Evolutionary conservation across 2,888 invertebrate species (phyloP), one percentile per base, ranked within the genome.

Genomic region (Hypercompe scribonia): DNA sequence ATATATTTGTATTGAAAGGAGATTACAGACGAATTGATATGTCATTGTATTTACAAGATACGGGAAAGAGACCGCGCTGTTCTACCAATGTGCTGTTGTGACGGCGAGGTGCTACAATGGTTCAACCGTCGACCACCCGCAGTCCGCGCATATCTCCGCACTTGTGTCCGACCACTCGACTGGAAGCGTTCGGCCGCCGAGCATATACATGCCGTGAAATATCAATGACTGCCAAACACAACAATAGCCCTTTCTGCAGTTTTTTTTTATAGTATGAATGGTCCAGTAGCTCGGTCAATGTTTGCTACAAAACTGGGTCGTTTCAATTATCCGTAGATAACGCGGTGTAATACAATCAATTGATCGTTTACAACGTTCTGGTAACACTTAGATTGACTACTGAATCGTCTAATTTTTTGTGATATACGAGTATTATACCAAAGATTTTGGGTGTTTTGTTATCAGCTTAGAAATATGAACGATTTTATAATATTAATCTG

Each of bases 51-150:
- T 80, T 74, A 76, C 73, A 77, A 76, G 66, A 75, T 73, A 79
- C 33, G 72, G 66, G 81, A 87, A 82, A 82, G 78, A 84, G 78
- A 84, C 84, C 84, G 84, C 70, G 81, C 77, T 76, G 77, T 64
- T 46, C 42, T 33, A 33, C 18, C 63, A 36, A 39, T n/a, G 31
- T 18, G 75, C 42, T 93, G 93, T 93, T 93, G 89, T 92, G 91
- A 91, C 88, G 87, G 87, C 82, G 81, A 85, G 85, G 88, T 83
- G 90, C 86, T 82, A 91, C 90, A 90, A 90, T 88, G 81, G 86
- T 69, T 68, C 65, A 78, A 69, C 73, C 68, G 69, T 70, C 88
- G 94, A 92, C 94, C 95, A 94, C 94, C 95, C 95, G 93, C 91
- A 88, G 93, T 75, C 85, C 86, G 86, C 81, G 87, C 87, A 82